Evolutionary conservation across 1,140 invertebrate genomes (phyloP).

Genomic region (Ooceraea biroi): DNA sequence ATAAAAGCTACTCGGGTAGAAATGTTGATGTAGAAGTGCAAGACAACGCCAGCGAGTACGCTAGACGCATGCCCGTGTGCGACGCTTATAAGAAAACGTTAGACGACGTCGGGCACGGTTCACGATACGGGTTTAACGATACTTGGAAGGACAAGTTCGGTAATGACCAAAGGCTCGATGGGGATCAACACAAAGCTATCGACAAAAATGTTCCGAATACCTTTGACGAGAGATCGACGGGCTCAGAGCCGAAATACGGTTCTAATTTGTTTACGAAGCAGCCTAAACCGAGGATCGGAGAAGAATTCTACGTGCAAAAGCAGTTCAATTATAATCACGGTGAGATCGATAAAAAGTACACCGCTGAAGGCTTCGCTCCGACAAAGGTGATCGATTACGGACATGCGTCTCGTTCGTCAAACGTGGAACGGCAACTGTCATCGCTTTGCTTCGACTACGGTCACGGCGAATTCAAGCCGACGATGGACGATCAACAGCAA

Average conservation of each 20-base stretch:
- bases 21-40: conserved; percentile 14
- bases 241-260: neutral
- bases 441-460: conserved; percentile 81
- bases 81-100: conserved; percentile 28
- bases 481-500: conserved; percentile 73
- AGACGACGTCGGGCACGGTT: conserved; percentile 20
- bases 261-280: conserved; percentile 52
- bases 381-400: conserved; percentile 91
- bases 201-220: neutral
- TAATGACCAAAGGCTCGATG: neutral
- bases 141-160: conserved; percentile 36
- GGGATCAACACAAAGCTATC: neutral
- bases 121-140: conserved; percentile 7
- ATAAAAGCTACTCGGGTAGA: neutral
- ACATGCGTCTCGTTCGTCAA: conserved; percentile 81
- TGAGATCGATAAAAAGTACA: conserved; percentile 67
- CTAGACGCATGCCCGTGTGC: neutral
- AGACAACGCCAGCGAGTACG: neutral
- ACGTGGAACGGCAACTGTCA: conserved; percentile 65
- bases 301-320: conserved; percentile 81
- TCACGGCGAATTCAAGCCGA: conserved; percentile 82
- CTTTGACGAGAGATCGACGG: conserved; percentile 26
- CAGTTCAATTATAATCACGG: conserved; percentile 86
- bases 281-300: conserved; percentile 6
- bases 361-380: conserved; percentile 65